These are phyloP conservation scores for Peucedramus taeniatus DNA, from an alignment of 2,113 vertebrate genomes.

Conservation along the genomic window DNA sequence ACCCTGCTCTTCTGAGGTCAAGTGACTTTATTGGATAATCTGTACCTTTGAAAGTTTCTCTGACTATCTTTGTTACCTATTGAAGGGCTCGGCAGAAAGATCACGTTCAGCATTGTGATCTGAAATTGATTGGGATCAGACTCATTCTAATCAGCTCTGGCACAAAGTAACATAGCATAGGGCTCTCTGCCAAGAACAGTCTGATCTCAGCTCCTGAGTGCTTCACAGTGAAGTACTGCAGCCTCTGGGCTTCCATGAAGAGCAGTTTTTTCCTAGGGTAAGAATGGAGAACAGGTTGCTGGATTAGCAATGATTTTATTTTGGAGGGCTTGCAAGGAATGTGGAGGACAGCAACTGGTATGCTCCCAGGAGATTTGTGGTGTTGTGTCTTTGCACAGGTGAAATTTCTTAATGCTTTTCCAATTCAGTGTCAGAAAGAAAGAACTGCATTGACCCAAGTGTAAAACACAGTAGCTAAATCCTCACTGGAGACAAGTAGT, in stretches of 20 bases:
- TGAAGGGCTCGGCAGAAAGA: conserved; percentile 9
- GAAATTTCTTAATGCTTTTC: background rate
- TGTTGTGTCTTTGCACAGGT: background rate
- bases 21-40: background rate
- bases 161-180: background rate
- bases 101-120: background rate
- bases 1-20: background rate
- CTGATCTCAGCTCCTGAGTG: conserved; percentile 1
- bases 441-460: background rate
- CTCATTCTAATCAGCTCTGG: conserved; percentile 38
- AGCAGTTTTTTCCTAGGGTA: background rate
- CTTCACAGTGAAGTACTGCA: background rate
- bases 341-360: background rate
- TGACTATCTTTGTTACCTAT: background rate
- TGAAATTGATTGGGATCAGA: conserved; percentile 41
- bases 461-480: background rate
- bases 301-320: background rate
- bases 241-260: background rate
- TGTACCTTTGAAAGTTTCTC: conserved; percentile 19
- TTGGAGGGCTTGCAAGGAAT: background rate
- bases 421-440: background rate
- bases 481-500: background rate
- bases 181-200: conserved; percentile 46
- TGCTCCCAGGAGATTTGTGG: background rate
- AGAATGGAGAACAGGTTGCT: background rate